Percentiles rank a stretch among this genome's conserved stretches.
These are phyloP conservation scores for Sebastes minor DNA, from an alignment of 2,797 vertebrate species.

Conservation along the genomic window DNA sequence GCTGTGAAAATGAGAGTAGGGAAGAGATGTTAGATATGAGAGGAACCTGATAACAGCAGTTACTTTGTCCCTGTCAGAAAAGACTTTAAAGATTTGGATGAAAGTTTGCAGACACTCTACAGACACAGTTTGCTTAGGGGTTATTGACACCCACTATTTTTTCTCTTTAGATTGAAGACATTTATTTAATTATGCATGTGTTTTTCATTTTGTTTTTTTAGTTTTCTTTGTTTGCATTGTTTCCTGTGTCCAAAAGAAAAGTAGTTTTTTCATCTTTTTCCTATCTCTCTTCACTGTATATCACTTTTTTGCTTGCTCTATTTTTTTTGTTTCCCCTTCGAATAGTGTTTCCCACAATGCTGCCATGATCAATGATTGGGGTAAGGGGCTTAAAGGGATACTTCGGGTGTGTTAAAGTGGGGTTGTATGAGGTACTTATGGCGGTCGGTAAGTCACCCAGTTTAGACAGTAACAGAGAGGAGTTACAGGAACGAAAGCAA, in stretches of 20 bases:
- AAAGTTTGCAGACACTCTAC: background rate
- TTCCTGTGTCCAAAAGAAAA: background rate
- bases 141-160: background rate
- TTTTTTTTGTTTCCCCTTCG: background rate
- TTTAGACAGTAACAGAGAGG: too few species aligned
- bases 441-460: accelerated
- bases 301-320: background rate
- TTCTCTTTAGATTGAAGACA: background rate
- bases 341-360: background rate
- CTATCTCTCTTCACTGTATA: background rate
- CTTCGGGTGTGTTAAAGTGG: too few species aligned
- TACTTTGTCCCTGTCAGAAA: background rate
- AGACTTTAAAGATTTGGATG: background rate
- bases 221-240: background rate
- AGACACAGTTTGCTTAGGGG: background rate
- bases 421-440: too few species aligned
- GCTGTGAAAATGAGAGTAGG: constrained; percentile 67
- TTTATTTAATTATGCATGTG: background rate
- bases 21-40: background rate
- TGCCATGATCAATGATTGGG: background rate
- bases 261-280: accelerated
- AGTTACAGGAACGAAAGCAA: too few species aligned
- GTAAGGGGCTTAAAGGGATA: background rate
- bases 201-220: background rate
- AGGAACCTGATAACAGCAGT: background rate